A percentile compares a stretch with the other conserved stretches of the same genome.
Evolutionary conservation across 2,113 vertebrate genomes (phyloP).

Genomic region (Clinocottus analis): DNA sequence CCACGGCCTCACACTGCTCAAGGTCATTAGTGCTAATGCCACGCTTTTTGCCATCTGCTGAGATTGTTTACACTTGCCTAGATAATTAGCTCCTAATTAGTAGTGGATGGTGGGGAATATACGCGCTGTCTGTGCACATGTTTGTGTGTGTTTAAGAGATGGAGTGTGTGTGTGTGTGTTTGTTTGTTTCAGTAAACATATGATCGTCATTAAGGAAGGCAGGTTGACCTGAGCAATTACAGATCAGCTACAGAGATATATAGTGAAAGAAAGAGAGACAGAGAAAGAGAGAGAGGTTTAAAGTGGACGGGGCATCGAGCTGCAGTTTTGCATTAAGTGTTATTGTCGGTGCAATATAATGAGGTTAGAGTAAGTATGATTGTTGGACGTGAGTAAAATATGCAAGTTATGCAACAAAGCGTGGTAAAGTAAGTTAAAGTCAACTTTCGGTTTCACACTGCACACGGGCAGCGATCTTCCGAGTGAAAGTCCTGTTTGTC

Average conservation of each 20-base stretch:
- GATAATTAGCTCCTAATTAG: slow-evolving; percentile 95
- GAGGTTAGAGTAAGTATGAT: not conserved
- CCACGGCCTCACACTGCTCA: slow-evolving; percentile 68
- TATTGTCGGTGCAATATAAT: not conserved
- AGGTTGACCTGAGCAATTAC: slow-evolving; percentile 78
- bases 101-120: slow-evolving; percentile 81
- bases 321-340: too few species aligned
- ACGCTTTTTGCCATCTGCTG: slow-evolving; percentile 88
- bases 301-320: not conserved
- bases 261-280: not conserved
- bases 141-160: slow-evolving; percentile 56
- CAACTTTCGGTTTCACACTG: too few species aligned
- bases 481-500: too few species aligned
- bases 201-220: slow-evolving; percentile 58
- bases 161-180: not conserved
- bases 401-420: too few species aligned
- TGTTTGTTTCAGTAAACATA: slow-evolving; percentile 54
- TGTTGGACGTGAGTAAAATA: too few species aligned
- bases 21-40: slow-evolving; percentile 89
- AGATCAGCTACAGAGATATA: slow-evolving; percentile 32
- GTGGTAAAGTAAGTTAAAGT: too few species aligned
- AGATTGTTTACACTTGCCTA: slow-evolving; percentile 91
- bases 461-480: too few species aligned
- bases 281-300: not conserved
- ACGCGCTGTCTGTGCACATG: slow-evolving; percentile 45